Evolutionary conservation across 2,888 invertebrate species (phyloP).

Genomic region (Cryptocephalus primarius): DNA sequence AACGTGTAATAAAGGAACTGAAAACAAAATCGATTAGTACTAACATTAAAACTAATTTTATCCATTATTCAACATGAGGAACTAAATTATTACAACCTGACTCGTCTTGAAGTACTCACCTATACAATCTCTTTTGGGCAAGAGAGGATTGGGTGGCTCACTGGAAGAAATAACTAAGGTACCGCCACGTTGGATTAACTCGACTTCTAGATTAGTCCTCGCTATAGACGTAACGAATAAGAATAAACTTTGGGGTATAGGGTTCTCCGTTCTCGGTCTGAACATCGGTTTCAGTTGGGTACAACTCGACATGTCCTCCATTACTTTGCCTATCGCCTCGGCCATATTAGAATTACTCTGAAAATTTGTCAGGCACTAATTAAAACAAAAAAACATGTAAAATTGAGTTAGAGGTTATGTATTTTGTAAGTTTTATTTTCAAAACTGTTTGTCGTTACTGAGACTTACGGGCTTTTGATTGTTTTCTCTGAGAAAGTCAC

Average conservation of each 20-base stretch:
- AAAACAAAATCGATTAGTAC: conserved; percentile 15
- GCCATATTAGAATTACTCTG: conserved; percentile 63
- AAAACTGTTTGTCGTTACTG: too few species aligned
- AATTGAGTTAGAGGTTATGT: too few species aligned
- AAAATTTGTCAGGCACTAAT: conserved; percentile 2
- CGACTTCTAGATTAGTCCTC: conserved; percentile 86
- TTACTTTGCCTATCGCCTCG: conserved; percentile 82
- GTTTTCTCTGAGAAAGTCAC: conserved; percentile 55
- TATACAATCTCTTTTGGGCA: conserved; percentile 70
- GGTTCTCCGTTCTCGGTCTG: conserved; percentile 53
- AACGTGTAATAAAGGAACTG: conserved; percentile 82
- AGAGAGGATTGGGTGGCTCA: conserved; percentile 46
- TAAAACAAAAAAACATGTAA: too few species aligned
- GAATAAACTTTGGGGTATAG: conserved; percentile 64
- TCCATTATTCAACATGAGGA: too few species aligned
- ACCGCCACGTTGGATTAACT: conserved; percentile 83
- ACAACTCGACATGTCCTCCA: conserved; percentile 88
- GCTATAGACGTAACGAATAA: conserved; percentile 83
- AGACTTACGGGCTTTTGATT: conserved; percentile 50
- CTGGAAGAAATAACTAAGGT: conserved; percentile 41
- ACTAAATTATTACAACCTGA: neutral
- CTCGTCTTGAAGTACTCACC: conserved; percentile 37
- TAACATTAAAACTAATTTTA: too few species aligned
- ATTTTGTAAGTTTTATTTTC: too few species aligned
- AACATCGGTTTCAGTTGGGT: conserved; percentile 74